Evolutionary conservation across 2,888 invertebrate genomes (phyloP).

Genomic region (Leptinotarsa rubiginosa): DNA sequence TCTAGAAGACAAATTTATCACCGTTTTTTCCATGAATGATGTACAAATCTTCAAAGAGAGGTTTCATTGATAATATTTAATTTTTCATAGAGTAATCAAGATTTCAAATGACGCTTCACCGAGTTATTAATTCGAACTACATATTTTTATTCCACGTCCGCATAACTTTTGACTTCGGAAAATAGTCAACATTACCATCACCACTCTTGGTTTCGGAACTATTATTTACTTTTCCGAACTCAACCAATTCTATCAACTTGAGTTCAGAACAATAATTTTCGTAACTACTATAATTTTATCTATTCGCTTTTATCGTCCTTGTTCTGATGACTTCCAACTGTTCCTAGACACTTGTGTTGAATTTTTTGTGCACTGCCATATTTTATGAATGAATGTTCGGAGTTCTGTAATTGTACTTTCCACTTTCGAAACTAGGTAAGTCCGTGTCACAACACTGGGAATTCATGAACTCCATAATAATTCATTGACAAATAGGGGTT

Average conservation of each 20-base stretch:
- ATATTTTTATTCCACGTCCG: background rate
- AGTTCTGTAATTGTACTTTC: conserved; percentile 32
- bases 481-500: background rate
- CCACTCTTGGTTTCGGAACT: background rate
- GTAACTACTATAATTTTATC: conserved; percentile 37
- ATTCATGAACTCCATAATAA: conserved; percentile 1
- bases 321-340: conserved; percentile 30
- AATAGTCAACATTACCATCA: conserved; percentile 11
- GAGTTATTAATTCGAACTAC: background rate
- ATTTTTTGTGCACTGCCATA: conserved; percentile 20
- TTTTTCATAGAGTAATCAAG: too few species aligned
- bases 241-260: conserved; percentile 32
- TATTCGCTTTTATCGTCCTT: conserved; percentile 28
- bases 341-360: conserved; percentile 28
- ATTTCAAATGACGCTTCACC: too few species aligned
- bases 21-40: too few species aligned
- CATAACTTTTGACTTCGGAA: background rate
- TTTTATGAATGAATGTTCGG: conserved; percentile 24
- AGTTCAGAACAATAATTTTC: conserved; percentile 34
- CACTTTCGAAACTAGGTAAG: conserved; percentile 25
- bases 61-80: too few species aligned
- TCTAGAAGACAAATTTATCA: too few species aligned
- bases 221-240: conserved; percentile 33
- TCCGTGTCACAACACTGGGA: background rate
- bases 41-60: too few species aligned